phyloP scores from a whole-genome alignment of 2,113 vertebrate species.

The Lophotis ruficrista region DNA sequence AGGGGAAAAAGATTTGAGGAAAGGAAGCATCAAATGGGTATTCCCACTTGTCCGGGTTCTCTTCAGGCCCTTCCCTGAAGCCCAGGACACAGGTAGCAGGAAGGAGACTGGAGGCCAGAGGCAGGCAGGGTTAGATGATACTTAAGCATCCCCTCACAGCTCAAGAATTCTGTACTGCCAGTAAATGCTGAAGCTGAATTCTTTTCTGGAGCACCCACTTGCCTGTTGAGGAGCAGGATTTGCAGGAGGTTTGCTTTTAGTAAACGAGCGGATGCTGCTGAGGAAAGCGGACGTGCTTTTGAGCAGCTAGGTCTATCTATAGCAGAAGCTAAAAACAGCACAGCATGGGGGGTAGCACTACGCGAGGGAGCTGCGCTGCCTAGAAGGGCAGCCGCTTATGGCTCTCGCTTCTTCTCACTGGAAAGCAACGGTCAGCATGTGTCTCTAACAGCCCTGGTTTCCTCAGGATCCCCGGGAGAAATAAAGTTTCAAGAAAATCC shows the following conservation, averaged over 20 bases:
- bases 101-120: neutral
- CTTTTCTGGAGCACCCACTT: neutral
- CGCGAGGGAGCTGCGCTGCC: accelerated
- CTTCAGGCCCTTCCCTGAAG: neutral
- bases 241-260: neutral
- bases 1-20: neutral
- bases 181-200: neutral
- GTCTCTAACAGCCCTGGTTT: neutral
- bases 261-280: neutral
- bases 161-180: neutral
- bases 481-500: neutral
- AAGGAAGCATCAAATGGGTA: neutral
- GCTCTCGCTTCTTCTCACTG: neutral
- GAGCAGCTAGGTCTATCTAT: neutral
- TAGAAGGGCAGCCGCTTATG: neutral
- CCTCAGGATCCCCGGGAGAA: neutral
- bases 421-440: neutral
- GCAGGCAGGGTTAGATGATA: neutral
- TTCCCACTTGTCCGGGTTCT: neutral
- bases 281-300: neutral
- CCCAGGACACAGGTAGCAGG: neutral
- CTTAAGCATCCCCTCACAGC: neutral
- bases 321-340: neutral
- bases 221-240: neutral
- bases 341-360: neutral